These are phyloP conservation scores for Drosophila lutescens DNA, from an alignment of 2,888 invertebrate genomes.

Conservation along the genomic window DNA sequence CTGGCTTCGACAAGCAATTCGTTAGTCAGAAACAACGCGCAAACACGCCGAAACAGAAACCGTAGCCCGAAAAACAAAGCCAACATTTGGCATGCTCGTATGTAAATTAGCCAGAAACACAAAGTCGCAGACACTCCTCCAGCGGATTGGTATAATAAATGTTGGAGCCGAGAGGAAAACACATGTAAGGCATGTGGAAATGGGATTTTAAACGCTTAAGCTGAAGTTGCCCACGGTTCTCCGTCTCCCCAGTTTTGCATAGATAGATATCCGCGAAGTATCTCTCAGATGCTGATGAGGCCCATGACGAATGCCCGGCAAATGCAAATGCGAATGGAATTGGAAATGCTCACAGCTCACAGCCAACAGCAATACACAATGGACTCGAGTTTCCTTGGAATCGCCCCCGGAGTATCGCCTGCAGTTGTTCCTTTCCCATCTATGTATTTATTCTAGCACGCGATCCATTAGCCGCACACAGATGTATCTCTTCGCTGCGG, in stretches of 20 bases:
- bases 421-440: constrained; percentile 36
- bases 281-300: constrained; percentile 46
- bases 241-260: constrained; percentile 49
- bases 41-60: constrained; percentile 43
- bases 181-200: constrained; percentile 73
- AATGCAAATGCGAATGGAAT: constrained; percentile 60
- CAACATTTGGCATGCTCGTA: constrained; percentile 43
- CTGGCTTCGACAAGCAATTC: constrained; percentile 68
- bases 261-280: constrained; percentile 45
- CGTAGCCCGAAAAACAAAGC: constrained; percentile 27
- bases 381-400: constrained; percentile 58
- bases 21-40: constrained; percentile 43
- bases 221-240: constrained; percentile 25
- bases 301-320: constrained; percentile 53
- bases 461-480: constrained; percentile 42
- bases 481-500: constrained; percentile 24
- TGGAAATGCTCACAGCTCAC: constrained; percentile 21
- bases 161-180: constrained; percentile 60
- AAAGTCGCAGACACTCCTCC: constrained; percentile 52
- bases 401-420: constrained; percentile 26
- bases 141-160: constrained; percentile 64
- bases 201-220: constrained; percentile 66
- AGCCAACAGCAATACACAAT: constrained; percentile 42
- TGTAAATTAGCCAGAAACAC: constrained; percentile 55
- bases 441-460: constrained; percentile 30